Conservation (phyloP, 2,888 invertebrate genomes). For the Eilema sororculum region DNA sequence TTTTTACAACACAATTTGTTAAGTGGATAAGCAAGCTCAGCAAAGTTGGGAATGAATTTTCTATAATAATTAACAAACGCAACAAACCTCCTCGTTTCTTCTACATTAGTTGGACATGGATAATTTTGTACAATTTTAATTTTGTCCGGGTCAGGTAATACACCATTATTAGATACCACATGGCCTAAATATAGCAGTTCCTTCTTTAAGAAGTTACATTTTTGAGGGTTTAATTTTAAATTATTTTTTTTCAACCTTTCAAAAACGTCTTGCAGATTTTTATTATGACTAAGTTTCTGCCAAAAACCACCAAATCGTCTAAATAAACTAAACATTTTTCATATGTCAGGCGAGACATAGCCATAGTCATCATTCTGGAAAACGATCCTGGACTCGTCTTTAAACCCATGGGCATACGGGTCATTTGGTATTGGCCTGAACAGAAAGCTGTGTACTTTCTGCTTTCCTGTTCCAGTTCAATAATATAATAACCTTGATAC, state of each 20-base stretch:
- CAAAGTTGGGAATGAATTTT: neutral
- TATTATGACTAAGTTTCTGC: neutral
- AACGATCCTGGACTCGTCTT: neutral
- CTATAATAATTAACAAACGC: neutral
- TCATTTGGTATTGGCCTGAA: neutral
- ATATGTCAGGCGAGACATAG: neutral
- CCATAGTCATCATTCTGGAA: neutral
- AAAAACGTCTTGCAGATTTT: neutral
- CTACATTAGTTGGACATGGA: neutral
- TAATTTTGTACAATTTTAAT: neutral
- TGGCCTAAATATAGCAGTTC: neutral
- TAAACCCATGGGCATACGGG: neutral
- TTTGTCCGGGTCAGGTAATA: neutral
- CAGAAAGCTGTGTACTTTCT: conserved; percentile 1
- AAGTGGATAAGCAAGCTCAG: neutral
- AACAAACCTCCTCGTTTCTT: neutral
- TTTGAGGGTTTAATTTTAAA: neutral
- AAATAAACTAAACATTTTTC: neutral
- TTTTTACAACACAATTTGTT: neutral
- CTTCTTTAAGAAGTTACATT: neutral
- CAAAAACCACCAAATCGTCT: neutral
- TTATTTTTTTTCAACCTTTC: neutral
- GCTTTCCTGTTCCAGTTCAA: neutral
- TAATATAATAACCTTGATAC: neutral
- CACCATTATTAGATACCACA: neutral